Evolutionary conservation across 2,888 invertebrate species (phyloP).

Genomic region (Xanthia togata): DNA sequence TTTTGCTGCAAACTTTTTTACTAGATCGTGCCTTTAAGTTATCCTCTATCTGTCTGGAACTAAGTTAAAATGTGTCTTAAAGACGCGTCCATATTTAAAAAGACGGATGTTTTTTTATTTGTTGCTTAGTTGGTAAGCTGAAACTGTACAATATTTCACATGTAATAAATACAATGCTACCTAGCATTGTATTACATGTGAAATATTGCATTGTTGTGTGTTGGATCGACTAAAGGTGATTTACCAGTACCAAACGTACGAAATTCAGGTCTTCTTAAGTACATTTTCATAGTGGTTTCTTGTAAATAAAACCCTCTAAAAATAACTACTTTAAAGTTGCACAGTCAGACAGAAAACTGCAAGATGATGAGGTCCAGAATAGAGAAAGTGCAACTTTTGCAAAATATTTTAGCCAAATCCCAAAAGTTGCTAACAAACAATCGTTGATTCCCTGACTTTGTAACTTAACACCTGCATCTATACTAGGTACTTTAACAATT

Average conservation of each 20-base stretch:
- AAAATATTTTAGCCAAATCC: background rate
- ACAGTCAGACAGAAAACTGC: background rate
- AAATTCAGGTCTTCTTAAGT: background rate
- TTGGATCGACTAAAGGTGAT: background rate
- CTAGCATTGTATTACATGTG: background rate
- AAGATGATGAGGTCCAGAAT: background rate
- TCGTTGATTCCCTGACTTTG: background rate
- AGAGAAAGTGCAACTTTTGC: background rate
- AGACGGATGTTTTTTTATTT: background rate
- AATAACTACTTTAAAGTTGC: background rate
- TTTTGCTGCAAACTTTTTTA: constrained; percentile 53
- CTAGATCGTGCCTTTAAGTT: constrained; percentile 43
- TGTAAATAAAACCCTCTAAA: background rate
- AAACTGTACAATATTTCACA: too few species aligned
- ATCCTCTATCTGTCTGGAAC: constrained; percentile 39
- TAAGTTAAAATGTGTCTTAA: constrained; percentile 31
- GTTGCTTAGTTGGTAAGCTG: background rate
- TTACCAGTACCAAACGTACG: background rate
- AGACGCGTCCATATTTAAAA: constrained; percentile 15
- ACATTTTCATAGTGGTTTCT: background rate
- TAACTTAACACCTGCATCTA: constrained; percentile 15
- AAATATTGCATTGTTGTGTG: too few species aligned
- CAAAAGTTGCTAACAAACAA: background rate
- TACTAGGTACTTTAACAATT: constrained; percentile 23
- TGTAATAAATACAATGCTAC: too few species aligned